phyloP scores from a whole-genome alignment of 2,888 invertebrate species.

The Rugalucina vietnamica region DNA sequence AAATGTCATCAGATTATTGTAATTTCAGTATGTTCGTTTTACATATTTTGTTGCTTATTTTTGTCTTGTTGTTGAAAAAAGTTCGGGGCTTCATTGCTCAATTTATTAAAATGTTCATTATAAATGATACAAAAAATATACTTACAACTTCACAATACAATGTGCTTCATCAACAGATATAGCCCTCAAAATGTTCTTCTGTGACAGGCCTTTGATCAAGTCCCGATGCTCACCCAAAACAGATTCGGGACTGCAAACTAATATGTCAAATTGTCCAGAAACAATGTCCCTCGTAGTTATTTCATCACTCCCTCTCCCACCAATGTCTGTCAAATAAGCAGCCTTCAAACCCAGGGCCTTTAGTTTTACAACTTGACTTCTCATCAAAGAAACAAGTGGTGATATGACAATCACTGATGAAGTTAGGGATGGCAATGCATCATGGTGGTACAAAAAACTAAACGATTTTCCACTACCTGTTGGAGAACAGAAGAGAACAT shows the following conservation, averaged over 20 bases:
- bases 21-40: no score
- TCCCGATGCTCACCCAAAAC: neutral
- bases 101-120: no score
- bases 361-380: neutral
- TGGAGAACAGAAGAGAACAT: constrained; percentile 19
- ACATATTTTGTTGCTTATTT: no score
- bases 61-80: no score
- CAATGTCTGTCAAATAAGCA: neutral
- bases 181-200: neutral
- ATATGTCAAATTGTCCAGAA: neutral
- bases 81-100: no score
- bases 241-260: neutral
- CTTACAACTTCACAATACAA: neutral
- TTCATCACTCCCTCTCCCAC: neutral
- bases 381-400: constrained; percentile 5
- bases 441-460: neutral
- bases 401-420: constrained; percentile 12
- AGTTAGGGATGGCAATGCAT: neutral
- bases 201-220: neutral
- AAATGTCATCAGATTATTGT: no score
- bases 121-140: no score
- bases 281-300: neutral
- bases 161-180: neutral
- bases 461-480: constrained; percentile 31
- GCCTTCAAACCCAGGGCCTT: neutral